These are phyloP conservation scores for Megaptera novaeangliae DNA, from an alignment of 2,113 vertebrate genomes.

Conservation along the genomic window DNA sequence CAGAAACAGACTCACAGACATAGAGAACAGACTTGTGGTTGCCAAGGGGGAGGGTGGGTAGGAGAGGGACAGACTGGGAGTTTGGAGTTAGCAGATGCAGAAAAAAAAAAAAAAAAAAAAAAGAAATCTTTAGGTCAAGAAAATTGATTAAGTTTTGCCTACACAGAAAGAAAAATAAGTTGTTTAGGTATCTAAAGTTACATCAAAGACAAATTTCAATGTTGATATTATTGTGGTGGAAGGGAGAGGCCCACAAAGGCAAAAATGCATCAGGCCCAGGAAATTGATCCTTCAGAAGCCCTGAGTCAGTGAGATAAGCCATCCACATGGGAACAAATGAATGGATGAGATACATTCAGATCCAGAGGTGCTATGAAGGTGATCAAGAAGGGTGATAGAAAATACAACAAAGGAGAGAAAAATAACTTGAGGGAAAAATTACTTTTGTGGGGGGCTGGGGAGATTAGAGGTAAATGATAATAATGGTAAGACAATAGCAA, in stretches of 20 bases:
- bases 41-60: neutral
- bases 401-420: neutral
- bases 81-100: neutral
- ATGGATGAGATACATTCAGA: neutral
- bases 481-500: neutral
- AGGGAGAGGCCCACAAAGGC: too few relatives aligned
- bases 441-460: neutral
- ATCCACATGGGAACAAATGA: too few relatives aligned
- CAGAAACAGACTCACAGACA: neutral
- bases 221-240: neutral
- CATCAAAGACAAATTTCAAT: neutral
- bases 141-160: neutral
- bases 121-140: neutral
- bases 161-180: neutral
- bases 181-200: neutral
- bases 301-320: neutral
- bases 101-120: neutral
- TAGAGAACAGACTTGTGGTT: neutral
- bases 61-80: neutral
- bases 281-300: fast-evolving
- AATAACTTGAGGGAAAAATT: neutral
- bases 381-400: neutral
- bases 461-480: neutral
- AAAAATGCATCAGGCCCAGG: too few relatives aligned
- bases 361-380: fast-evolving